Conservation (phyloP, 2,888 invertebrate genomes). For the Meiosimyza decipiens region DNA sequence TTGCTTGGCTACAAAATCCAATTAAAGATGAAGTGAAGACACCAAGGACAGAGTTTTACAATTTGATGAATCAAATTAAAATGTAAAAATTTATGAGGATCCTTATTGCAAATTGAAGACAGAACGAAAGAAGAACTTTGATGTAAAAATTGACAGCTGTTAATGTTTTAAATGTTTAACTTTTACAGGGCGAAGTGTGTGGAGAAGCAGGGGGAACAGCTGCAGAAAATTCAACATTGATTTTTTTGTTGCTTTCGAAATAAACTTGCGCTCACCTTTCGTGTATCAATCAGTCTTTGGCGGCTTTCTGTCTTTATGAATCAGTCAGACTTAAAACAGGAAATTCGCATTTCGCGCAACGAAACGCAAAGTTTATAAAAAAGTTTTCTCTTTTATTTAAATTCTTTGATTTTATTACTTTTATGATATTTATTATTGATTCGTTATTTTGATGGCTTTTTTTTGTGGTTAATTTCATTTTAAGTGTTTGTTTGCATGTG, state of each 20-base stretch:
- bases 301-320: slow-evolving; percentile 4
- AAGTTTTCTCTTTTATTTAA: slow-evolving; percentile 43
- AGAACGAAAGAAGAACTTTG: slow-evolving; percentile 14
- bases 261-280: too few species aligned
- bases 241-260: too few species aligned
- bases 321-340: slow-evolving; percentile 5
- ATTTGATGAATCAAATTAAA: slow-evolving; percentile 30
- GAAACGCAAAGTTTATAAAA: slow-evolving; percentile 40
- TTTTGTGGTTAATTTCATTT: slow-evolving; percentile 36
- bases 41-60: slow-evolving; percentile 19
- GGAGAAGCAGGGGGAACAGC: background rate
- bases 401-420: slow-evolving; percentile 31
- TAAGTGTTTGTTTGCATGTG: slow-evolving; percentile 43
- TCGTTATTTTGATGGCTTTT: slow-evolving; percentile 20
- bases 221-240: too few species aligned
- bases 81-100: background rate
- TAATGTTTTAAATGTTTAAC: background rate
- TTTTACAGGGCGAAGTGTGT: background rate
- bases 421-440: slow-evolving; percentile 34
- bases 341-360: slow-evolving; percentile 3
- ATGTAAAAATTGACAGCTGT: slow-evolving; percentile 19
- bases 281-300: slow-evolving; percentile 17
- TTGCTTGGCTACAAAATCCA: slow-evolving; percentile 44
- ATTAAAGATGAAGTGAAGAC: slow-evolving; percentile 33
- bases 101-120: background rate